Evolutionary conservation across 2,888 invertebrate genomes (phyloP).

Genomic region (Pemphredon lugubris): DNA sequence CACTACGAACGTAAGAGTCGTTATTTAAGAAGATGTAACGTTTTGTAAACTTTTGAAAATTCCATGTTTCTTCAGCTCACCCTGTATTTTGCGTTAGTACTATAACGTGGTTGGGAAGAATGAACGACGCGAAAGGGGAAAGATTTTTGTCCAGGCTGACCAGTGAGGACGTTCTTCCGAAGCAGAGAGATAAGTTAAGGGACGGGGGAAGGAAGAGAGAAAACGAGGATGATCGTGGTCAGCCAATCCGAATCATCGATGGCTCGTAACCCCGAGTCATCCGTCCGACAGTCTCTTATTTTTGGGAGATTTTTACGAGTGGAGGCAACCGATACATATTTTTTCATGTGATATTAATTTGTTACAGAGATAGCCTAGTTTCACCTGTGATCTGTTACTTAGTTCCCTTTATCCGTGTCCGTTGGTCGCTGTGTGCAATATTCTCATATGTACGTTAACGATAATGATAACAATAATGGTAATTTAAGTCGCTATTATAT

Average conservation of each 20-base stretch:
- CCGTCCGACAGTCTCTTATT: conserved; percentile 69
- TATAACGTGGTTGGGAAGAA: too few relatives aligned
- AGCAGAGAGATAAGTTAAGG: neutral
- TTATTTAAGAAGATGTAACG: too few relatives aligned
- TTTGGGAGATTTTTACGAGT: conserved; percentile 57
- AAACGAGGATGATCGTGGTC: conserved; percentile 41
- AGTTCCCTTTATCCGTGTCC: conserved; percentile 58
- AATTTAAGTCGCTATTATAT: conserved; percentile 50
- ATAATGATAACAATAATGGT: conserved; percentile 16
- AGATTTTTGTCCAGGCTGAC: conserved; percentile 11
- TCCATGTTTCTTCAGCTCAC: too few relatives aligned
- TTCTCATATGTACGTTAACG: conserved; percentile 51
- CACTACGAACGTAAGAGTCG: too few relatives aligned
- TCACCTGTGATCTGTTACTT: conserved; percentile 76
- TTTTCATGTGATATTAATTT: conserved; percentile 79
- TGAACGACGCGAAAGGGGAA: too few relatives aligned
- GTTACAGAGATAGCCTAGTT: conserved; percentile 75
- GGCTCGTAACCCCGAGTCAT: conserved; percentile 65
- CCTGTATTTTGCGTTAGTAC: conserved; percentile 32
- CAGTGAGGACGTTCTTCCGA: conserved; percentile 1
- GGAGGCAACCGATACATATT: conserved; percentile 75
- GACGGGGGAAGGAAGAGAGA: neutral
- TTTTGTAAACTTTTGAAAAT: too few relatives aligned
- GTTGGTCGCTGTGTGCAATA: conserved; percentile 67
- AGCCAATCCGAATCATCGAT: conserved; percentile 59